These are phyloP conservation scores for Anguilla rostrata DNA, from an alignment of 2,113 vertebrate genomes.

Conservation along the genomic window DNA sequence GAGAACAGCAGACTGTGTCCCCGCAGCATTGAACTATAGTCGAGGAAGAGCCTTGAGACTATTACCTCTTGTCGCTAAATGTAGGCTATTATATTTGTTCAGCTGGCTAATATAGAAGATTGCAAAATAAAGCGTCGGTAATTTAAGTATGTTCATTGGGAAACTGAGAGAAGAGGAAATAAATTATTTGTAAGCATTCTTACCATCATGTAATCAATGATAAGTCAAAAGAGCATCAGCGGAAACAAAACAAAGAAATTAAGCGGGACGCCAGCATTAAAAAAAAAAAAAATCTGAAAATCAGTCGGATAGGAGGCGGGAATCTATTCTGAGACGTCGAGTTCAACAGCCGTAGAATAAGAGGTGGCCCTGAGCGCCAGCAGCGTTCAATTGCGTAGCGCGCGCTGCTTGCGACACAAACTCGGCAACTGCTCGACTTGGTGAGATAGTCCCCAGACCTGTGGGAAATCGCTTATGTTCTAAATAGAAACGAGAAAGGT, in stretches of 20 bases:
- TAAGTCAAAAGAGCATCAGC: constrained; percentile 48
- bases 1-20: constrained; percentile 67
- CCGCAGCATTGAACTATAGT: constrained; percentile 70
- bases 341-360: constrained; percentile 47
- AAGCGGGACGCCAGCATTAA: constrained; percentile 25
- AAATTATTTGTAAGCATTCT: constrained; percentile 25
- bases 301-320: neutral
- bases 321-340: constrained; percentile 41
- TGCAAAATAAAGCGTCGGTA: constrained; percentile 44
- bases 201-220: constrained; percentile 43
- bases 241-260: constrained; percentile 37
- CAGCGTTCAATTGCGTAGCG: constrained; percentile 48
- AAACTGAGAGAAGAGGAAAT: constrained; percentile 27
- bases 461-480: constrained; percentile 58
- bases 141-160: constrained; percentile 18
- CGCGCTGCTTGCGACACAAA: constrained; percentile 33
- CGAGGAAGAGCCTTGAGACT: constrained; percentile 53
- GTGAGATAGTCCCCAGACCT: constrained; percentile 34
- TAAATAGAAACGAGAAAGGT: constrained; percentile 53
- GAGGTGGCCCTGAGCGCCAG: constrained; percentile 34
- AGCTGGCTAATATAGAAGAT: constrained; percentile 52
- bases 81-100: constrained; percentile 44
- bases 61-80: constrained; percentile 60
- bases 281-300: constrained; percentile 25
- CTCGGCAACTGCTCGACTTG: constrained; percentile 28